Conservation (phyloP, 1,140 invertebrate species). For the Drosophila nigrodunni region DNA sequence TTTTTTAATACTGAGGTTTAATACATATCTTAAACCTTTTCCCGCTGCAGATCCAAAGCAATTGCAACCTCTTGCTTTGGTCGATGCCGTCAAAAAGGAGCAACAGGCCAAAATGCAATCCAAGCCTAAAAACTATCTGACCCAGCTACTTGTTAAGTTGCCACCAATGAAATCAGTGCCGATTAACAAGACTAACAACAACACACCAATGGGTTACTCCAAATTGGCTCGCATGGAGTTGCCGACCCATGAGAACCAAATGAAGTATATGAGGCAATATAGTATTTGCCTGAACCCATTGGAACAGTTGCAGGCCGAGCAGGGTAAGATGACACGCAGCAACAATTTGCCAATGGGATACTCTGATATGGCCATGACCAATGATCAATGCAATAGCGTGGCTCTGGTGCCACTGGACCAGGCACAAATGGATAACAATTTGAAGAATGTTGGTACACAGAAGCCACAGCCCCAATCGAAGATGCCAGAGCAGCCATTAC, state of each 20-base stretch:
- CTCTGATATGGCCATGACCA: neutral
- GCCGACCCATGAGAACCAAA: neutral
- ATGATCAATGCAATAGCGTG: constrained; percentile 1
- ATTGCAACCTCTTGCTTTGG: constrained; percentile 6
- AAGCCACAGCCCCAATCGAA: constrained; percentile 29
- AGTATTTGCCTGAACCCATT: constrained; percentile 19
- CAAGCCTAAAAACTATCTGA: neutral
- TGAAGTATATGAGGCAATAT: neutral
- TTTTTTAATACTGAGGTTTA: too few relatives aligned
- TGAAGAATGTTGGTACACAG: constrained; percentile 19
- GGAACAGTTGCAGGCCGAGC: constrained; percentile 15
- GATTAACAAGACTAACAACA: neutral
- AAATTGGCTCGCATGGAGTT: constrained; percentile 4
- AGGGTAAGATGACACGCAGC: constrained; percentile 1
- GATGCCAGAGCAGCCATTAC: constrained; percentile 20
- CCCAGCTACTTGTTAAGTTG: constrained; percentile 18
- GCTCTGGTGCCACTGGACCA: constrained; percentile 19
- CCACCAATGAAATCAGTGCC: neutral
- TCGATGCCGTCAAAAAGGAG: constrained; percentile 15
- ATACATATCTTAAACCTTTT: too few relatives aligned
- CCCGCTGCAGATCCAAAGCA: constrained; percentile 18
- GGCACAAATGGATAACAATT: constrained; percentile 10
- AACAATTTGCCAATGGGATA: constrained; percentile 13
- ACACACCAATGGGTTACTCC: constrained; percentile 12
- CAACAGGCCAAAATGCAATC: constrained; percentile 4